Evolutionary conservation across 1,140 invertebrate genomes (phyloP).

Genomic region (Bombus cullumanus): DNA sequence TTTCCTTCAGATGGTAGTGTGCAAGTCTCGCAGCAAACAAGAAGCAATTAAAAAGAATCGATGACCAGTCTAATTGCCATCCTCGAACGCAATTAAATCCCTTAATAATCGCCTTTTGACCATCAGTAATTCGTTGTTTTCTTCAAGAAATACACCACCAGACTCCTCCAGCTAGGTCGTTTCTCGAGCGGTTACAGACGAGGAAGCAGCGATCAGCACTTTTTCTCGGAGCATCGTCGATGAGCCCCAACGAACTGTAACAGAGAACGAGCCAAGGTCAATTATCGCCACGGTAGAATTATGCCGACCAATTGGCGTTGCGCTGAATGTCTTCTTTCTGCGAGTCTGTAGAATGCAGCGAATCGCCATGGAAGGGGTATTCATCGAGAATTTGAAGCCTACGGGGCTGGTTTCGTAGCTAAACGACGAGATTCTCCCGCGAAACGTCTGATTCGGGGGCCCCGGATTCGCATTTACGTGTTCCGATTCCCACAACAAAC

Average conservation of each 20-base stretch:
- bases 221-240: slow-evolving; percentile 12
- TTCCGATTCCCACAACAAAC: slow-evolving; percentile 61
- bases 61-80: background rate
- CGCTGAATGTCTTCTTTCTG: slow-evolving; percentile 39
- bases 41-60: background rate
- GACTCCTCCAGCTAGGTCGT: background rate
- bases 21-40: too few relatives aligned
- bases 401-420: background rate
- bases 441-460: slow-evolving; percentile 1
- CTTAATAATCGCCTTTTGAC: slow-evolving; percentile 16
- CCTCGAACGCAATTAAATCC: slow-evolving; percentile 21
- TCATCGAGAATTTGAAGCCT: background rate
- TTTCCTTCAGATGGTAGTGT: too few relatives aligned
- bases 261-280: slow-evolving; percentile 2
- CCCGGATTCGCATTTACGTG: slow-evolving; percentile 24
- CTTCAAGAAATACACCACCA: background rate
- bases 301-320: background rate
- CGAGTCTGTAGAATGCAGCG: background rate
- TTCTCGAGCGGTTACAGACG: background rate
- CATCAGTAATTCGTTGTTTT: slow-evolving; percentile 3
- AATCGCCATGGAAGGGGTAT: background rate
- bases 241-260: slow-evolving; percentile 15
- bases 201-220: slow-evolving; percentile 11
- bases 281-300: slow-evolving; percentile 35
- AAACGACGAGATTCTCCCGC: background rate